Conservation (phyloP, 2,797 vertebrate genomes). For the Melanotaenia maccullochi region DNA sequence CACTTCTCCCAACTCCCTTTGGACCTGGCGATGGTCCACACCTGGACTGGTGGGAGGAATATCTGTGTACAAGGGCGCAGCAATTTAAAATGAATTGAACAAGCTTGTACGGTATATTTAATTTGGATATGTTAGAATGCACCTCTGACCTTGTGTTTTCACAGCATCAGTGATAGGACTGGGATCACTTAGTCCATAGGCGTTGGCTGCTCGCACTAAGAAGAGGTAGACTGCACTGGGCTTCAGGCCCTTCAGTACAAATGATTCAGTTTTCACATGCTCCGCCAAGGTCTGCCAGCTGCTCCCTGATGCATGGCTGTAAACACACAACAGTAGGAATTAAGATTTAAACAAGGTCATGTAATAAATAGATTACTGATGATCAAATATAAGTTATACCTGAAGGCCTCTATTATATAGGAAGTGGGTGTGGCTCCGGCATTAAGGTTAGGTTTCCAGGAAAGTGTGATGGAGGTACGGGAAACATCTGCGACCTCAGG, state of each 20-base stretch:
- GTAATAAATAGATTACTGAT: conserved; percentile 4
- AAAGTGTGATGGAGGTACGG: conserved; percentile 90
- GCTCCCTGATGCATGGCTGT: conserved; percentile 95
- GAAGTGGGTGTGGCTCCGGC: conserved; percentile 97
- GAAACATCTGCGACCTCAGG: conserved; percentile 95
- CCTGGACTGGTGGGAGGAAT: conserved; percentile 95
- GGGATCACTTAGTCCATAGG: conserved; percentile 97
- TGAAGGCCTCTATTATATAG: conserved; percentile 97
- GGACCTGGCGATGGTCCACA: conserved; percentile 97
- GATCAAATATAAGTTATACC: conserved; percentile 76
- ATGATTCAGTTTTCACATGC: conserved; percentile 94
- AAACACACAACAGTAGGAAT: conserved; percentile 32
- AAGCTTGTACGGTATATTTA: not conserved
- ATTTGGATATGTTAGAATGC: not conserved
- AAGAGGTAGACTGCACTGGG: conserved; percentile 97
- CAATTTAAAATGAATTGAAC: not conserved
- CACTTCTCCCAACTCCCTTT: conserved; percentile 93
- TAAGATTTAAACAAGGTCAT: not conserved
- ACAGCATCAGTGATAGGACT: conserved; percentile 97
- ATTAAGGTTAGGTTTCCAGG: conserved; percentile 96
- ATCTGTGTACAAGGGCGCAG: conserved; percentile 80
- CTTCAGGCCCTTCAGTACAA: conserved; percentile 92
- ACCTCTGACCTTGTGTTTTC: conserved; percentile 92
- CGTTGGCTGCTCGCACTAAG: conserved; percentile 96
- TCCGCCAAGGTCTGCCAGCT: conserved; percentile 98